Conservation (phyloP, 1,140 invertebrate species). For the Zaprionus nigranus region DNA sequence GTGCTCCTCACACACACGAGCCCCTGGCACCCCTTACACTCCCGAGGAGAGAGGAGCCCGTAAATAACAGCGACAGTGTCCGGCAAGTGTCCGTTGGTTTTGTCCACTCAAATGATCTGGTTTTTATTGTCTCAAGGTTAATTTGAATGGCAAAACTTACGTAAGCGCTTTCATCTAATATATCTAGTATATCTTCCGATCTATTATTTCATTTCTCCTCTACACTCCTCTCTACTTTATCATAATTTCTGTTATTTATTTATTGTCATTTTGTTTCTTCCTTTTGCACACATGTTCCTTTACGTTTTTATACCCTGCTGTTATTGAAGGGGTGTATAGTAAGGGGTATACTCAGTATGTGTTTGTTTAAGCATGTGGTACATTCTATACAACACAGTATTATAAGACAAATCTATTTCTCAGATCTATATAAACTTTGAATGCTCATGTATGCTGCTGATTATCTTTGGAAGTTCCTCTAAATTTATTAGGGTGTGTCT, state of each 20-base stretch:
- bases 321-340: no score
- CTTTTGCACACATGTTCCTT: neutral
- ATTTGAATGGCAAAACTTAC: slow-evolving; percentile 76
- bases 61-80: slow-evolving; percentile 34
- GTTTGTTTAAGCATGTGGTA: no score
- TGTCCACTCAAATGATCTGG: slow-evolving; percentile 33
- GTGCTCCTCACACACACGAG: neutral
- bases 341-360: neutral
- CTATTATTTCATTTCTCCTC: neutral
- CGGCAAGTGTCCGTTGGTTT: slow-evolving; percentile 3
- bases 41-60: slow-evolving; percentile 1
- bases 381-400: no score
- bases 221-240: slow-evolving; percentile 48
- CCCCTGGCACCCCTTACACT: no score
- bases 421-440: no score
- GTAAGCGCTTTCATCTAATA: slow-evolving; percentile 41
- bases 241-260: slow-evolving; percentile 42
- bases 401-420: no score
- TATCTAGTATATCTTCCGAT: slow-evolving; percentile 16
- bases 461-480: no score
- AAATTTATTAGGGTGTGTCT: no score
- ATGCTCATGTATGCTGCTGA: no score
- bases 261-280: neutral
- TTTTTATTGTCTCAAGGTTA: slow-evolving; percentile 80
- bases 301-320: neutral